phyloP scores from a whole-genome alignment of 2,113 vertebrate species.

The Otus sunia region DNA sequence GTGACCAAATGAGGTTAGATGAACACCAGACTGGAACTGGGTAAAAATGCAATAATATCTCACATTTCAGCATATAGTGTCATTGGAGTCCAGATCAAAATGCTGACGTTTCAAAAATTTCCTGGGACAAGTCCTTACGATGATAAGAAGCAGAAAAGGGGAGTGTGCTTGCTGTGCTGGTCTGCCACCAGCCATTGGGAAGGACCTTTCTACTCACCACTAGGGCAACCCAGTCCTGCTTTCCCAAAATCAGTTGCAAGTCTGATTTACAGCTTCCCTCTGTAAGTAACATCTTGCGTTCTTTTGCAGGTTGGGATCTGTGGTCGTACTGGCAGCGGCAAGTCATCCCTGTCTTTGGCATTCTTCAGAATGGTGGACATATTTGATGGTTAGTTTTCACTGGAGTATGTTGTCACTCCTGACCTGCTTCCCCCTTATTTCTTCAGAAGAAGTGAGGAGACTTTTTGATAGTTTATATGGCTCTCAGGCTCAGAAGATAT shows the following conservation, averaged over 20 bases:
- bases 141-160: background rate
- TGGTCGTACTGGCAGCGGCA: conserved; percentile 95
- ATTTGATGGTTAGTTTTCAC: conserved; percentile 87
- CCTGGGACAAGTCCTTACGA: background rate
- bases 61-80: background rate
- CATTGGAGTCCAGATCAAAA: background rate
- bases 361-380: conserved; percentile 99
- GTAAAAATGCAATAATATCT: background rate
- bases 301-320: conserved; percentile 92
- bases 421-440: background rate
- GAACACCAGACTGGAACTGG: background rate
- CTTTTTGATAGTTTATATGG: background rate
- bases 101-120: background rate
- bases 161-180: background rate
- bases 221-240: background rate
- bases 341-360: conserved; percentile 94
- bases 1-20: background rate
- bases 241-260: background rate
- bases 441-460: background rate
- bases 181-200: background rate
- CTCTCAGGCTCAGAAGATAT: background rate
- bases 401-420: background rate
- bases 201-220: background rate
- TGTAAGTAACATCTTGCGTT: background rate
- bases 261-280: background rate